Percentiles rank a stretch among this genome's conserved stretches.
phyloP scores from a whole-genome alignment of 1,140 invertebrate species.

The Globodera rostochiensis region DNA sequence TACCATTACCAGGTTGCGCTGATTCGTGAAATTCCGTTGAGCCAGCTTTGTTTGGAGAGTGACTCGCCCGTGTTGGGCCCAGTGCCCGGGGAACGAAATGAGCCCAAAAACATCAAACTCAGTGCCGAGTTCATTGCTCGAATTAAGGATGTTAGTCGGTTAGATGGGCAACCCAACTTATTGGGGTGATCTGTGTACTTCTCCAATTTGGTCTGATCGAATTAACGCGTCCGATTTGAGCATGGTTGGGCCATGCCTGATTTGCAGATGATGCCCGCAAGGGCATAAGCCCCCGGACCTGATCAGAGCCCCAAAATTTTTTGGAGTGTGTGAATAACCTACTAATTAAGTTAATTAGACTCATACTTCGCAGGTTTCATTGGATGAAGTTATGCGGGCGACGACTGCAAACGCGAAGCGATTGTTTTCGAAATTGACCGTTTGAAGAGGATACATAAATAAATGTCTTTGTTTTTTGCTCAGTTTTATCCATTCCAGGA shows the following conservation, averaged over 20 bases:
- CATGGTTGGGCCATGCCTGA: too few relatives aligned
- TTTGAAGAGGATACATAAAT: background rate
- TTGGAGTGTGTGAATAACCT: background rate
- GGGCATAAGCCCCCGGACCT: too few relatives aligned
- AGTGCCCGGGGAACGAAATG: constrained; percentile 61
- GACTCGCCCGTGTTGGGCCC: constrained; percentile 54
- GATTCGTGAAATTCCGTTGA: constrained; percentile 38
- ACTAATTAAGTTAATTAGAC: background rate
- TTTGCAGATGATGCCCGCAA: too few relatives aligned
- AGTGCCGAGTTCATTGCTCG: constrained; percentile 67
- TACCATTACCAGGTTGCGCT: constrained; percentile 19
- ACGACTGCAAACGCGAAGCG: constrained; percentile 66
- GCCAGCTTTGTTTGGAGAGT: constrained; percentile 52
- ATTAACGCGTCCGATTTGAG: too few relatives aligned
- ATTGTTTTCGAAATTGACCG: constrained; percentile 24
- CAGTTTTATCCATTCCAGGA: too few relatives aligned
- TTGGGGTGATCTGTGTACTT: too few relatives aligned
- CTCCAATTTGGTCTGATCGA: too few relatives aligned
- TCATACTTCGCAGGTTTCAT: constrained; percentile 38
- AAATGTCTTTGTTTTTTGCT: too few relatives aligned
- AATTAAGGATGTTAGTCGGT: constrained; percentile 56
- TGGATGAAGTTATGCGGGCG: constrained; percentile 58
- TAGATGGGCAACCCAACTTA: too few relatives aligned
- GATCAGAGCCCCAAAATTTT: background rate
- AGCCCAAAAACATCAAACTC: constrained; percentile 65